Evolutionary conservation across 2,113 vertebrate species (phyloP), one percentile per base, ranked within the genome.

Genomic region (Apodemus sylvaticus): DNA sequence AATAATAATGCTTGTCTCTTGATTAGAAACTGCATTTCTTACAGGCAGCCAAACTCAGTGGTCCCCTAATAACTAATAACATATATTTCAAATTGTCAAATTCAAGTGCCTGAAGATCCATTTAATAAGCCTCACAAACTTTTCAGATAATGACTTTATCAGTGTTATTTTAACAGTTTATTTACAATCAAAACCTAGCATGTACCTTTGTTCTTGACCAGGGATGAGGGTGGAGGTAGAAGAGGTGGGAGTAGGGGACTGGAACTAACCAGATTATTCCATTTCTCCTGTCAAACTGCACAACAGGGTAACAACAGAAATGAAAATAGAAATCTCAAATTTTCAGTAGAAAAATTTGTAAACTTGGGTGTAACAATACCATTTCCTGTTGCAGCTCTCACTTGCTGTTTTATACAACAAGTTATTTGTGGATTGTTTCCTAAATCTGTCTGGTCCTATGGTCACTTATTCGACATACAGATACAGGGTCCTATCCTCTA

Each of bases 91-190:
- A 68, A 36, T 24, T 73, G 19, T 73, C 71, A 73, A 20, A 93
- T 86, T 81, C 73, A 89, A 90, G 39, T 16, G 3, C 53, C 87
- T 93, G 24, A 31, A 48, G 42, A 86, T 48, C 39, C 42, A 36
- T 48, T 20, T 68, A 68, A 36, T 68, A 68, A 68, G 83, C 42
- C 60, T 48, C 19, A 90, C 85, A 88, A 36, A 55, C 29, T 79
- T 78, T 87, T 87, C 60, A 73, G 70, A 92, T 22, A 53, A 14
- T 91, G 74, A 55, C 14, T 86, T 73, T 16, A 85, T 13, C 45
- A 71, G 20, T 34, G 70, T 89, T 85, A 94, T 81, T 96, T 88
- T 39, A 96, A 93, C 76, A 87, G 51, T 78, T 86, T 68, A 88
- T 10, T 87, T 86, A 89, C 26, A 93, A 87, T 83, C 70, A 85